Percentiles rank a stretch among this genome's conserved stretches.
phyloP scores from a whole-genome alignment of 2,113 vertebrate species.

The Myrmecophaga tridactyla region DNA sequence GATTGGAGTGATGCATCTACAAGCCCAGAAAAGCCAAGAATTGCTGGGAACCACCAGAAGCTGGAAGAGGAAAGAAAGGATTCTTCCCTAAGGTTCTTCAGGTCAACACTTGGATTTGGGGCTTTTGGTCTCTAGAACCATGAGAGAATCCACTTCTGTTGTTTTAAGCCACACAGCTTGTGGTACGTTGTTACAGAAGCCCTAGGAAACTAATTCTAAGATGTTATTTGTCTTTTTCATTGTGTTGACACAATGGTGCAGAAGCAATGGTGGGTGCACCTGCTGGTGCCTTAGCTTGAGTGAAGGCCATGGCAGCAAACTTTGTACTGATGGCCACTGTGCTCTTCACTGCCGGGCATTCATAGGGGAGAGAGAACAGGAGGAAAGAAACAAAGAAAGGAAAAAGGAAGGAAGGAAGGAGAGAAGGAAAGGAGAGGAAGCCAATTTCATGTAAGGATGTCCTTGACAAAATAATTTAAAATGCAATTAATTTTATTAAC shows the following conservation, averaged over 20 bases:
- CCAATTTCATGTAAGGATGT: neutral
- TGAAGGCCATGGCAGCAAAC: neutral
- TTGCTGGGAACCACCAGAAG: no score
- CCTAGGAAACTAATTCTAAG: neutral
- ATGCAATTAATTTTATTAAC: neutral
- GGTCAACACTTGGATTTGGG: no score
- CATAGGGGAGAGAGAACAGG: neutral
- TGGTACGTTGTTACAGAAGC: no score
- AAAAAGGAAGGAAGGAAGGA: accelerated
- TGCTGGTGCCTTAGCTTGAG: neutral
- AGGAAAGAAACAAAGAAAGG: no score
- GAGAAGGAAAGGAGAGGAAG: neutral
- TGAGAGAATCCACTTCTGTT: no score
- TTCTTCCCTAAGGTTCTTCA: no score
- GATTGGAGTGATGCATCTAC: no score
- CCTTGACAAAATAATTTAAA: neutral
- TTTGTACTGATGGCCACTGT: no score
- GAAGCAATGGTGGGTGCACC: neutral
- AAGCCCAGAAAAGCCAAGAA: no score
- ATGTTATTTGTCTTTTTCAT: neutral
- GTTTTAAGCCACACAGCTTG: no score
- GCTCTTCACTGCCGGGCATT: neutral
- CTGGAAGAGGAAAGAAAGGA: no score
- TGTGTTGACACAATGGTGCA: neutral
- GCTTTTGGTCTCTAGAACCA: no score